Evolutionary conservation across 2,113 vertebrate species (phyloP).

Genomic region (Limnothrissa miodon): DNA sequence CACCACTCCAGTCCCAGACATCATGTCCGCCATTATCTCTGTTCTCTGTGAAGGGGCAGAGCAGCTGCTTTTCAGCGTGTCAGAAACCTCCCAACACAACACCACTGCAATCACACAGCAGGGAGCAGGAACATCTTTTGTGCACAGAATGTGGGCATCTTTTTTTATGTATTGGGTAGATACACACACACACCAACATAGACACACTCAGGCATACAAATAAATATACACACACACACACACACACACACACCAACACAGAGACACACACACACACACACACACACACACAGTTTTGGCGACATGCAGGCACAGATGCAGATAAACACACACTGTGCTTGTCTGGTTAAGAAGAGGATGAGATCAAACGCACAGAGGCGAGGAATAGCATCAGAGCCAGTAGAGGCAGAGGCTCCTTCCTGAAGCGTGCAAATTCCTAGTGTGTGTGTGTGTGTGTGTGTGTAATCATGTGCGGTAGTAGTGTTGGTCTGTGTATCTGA

Average conservation of each 20-base stretch:
- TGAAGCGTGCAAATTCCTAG: not conserved
- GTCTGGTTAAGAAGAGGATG: not conserved
- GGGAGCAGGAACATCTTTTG: not conserved
- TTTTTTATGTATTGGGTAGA: not conserved
- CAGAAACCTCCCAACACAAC: conserved; percentile 3
- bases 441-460: conserved; percentile 1
- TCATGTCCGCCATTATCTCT: not conserved
- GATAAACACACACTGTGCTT: not conserved
- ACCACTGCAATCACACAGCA: not conserved
- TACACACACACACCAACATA: not conserved
- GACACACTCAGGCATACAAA: too few species aligned
- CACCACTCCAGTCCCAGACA: not conserved
- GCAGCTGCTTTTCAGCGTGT: not conserved
- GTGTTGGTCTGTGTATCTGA: not conserved
- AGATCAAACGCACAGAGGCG: not conserved
- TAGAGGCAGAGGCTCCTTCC: not conserved
- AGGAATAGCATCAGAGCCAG: not conserved
- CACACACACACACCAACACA: not conserved
- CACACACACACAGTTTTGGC: not conserved
- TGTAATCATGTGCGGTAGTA: not conserved
- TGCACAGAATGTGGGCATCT: not conserved
- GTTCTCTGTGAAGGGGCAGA: not conserved
- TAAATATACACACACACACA: too few species aligned
- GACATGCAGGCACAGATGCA: not conserved
- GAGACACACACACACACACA: not conserved